Base-by-base conservation (phyloP, 2,888 invertebrate genomes). In the Melipona beecheii region DNA sequence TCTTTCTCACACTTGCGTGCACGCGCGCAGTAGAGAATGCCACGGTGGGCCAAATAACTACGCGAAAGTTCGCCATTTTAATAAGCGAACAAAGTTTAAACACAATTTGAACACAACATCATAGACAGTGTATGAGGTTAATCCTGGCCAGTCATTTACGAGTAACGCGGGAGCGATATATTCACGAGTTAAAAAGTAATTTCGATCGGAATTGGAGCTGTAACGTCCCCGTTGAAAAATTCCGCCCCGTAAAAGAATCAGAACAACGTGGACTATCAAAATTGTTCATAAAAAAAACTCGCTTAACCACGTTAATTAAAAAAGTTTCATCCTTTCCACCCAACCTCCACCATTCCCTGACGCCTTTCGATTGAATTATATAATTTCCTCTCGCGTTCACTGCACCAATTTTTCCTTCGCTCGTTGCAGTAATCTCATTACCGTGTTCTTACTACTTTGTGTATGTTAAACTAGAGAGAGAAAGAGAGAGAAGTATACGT, bases 151-250 rank as follows among this genome's bases (percentile, higher is more conserved):
- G 49, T 43, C 21, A 36, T 65, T n/a, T 24, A 24, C 24, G 24
- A 49, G 17, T 49, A 65, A n/a, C 21, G n/a, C 3, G 21, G 13
- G 36, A 36, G 6, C 36, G 6, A 66, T 24, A 49, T 17, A 66
- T 66, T 66, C 49, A 17, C 11, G 24, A 11, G 43, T 43, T 66
- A 49, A 66, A 66, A 66, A 49, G 49, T 49, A 66, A 49, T 66
- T 69, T 50, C 68, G 24, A 50, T 27, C 68, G 50, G 9, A 50
- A 50, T 19, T 68, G 11, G 2, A 24, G 43, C 6, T 2, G 27
- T n/a, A 27, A 27, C 24, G 11, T 50, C 5, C 43, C n/a, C 17
- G 9, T n/a, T 27, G 11, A 19, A 50, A 31, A 24, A 19, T 21
- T 54, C 6, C 15, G 43, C 6, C 31, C 31, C 24, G 9, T 43